phyloP scores from a whole-genome alignment of 2,113 vertebrate genomes.

The Sterrhoptilus dennistouni region DNA sequence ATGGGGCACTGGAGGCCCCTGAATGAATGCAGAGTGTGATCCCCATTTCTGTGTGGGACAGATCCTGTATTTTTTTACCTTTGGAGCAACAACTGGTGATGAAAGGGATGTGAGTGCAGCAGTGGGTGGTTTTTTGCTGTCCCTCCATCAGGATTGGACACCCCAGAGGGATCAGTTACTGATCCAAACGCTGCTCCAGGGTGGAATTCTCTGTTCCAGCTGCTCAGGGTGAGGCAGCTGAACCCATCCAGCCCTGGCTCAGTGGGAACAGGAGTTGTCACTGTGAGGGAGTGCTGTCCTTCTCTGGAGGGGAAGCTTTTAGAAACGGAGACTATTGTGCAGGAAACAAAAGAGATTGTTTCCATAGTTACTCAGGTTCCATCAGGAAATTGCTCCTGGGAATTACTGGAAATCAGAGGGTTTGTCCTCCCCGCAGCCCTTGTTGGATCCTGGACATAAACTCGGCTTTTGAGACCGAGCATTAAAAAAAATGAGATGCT shows the following conservation, averaged over 20 bases:
- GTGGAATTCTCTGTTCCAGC: background rate
- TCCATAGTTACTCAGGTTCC: slow-evolving; percentile 13
- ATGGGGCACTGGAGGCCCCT: background rate
- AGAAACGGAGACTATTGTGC: background rate
- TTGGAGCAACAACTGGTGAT: fast-evolving
- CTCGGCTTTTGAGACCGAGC: background rate
- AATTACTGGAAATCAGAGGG: background rate
- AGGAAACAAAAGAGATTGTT: background rate
- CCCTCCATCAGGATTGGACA: background rate
- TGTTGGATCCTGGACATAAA: background rate
- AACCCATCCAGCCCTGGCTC: background rate
- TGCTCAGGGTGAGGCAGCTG: background rate
- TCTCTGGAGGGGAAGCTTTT: background rate
- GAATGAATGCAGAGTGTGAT: background rate
- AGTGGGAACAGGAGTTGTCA: too few relatives aligned
- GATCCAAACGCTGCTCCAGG: background rate
- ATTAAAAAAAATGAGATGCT: background rate
- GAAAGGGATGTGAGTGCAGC: background rate
- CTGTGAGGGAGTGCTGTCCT: background rate
- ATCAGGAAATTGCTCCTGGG: background rate
- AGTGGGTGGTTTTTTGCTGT: too few relatives aligned
- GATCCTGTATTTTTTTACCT: fast-evolving
- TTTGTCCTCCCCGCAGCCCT: background rate
- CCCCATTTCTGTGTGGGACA: background rate
- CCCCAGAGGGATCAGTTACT: background rate